Percentiles rank a stretch among this genome's conserved stretches.
phyloP scores from a whole-genome alignment of 2,113 vertebrate genomes.

The Tricholaema leucomelas region DNA sequence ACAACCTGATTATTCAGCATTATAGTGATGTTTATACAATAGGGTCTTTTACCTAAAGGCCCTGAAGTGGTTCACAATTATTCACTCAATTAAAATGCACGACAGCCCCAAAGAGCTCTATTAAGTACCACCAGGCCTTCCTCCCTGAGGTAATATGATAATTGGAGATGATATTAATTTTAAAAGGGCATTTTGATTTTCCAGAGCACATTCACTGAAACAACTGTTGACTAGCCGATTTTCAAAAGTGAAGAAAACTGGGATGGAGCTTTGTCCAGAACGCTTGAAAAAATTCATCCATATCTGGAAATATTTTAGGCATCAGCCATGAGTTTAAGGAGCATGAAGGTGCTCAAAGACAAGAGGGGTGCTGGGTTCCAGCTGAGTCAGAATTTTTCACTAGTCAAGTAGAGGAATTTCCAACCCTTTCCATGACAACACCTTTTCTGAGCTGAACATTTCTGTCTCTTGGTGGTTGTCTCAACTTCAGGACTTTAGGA shows the following conservation, averaged over 20 bases:
- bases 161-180: slow-evolving; percentile 54
- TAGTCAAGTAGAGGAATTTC: background rate
- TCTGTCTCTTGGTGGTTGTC: background rate
- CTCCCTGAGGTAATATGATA: slow-evolving; percentile 51
- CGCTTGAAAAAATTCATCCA: background rate
- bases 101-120: slow-evolving; percentile 44
- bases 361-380: background rate
- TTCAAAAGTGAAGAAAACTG: background rate
- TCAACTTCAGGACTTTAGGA: rapidly evolving
- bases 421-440: background rate
- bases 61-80: slow-evolving; percentile 53
- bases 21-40: slow-evolving; percentile 20
- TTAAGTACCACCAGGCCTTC: slow-evolving; percentile 42
- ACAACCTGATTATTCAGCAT: slow-evolving; percentile 24
- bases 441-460: background rate
- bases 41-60: slow-evolving; percentile 34
- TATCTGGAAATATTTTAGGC: background rate
- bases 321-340: background rate
- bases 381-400: background rate
- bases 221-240: background rate
- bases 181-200: slow-evolving; percentile 19
- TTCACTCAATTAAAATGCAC: slow-evolving; percentile 64
- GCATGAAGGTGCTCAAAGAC: background rate
- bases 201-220: background rate
- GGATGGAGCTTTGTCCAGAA: background rate